Base-by-base conservation (phyloP, 2,888 invertebrate genomes). In the Drosophila neonasuta region DNA sequence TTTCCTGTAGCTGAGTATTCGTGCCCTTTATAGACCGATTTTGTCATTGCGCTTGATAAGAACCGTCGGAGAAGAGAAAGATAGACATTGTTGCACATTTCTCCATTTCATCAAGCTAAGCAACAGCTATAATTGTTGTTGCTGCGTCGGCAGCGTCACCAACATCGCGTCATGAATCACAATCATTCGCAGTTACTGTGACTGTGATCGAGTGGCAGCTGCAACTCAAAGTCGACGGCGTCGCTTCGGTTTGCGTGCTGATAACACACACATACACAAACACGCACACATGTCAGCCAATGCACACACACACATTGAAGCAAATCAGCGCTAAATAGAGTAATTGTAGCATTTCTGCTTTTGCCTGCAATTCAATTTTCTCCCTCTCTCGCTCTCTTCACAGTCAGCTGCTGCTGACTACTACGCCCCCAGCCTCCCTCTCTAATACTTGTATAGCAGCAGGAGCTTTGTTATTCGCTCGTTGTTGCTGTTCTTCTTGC, bases 91-190 rank as follows among this genome's bases (percentile, higher is more conserved):
- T 58, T 71, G 71, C 74, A 65, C 41, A 59, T 39, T 58, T 41
- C 36, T 20, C 13, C 13, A 41, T 41, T 41, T 15, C 39, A 32
- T 11, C 1, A 41, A 46, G 1, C 11, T 15, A 36, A 36, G 24
- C 34, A 45, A n/a, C 30, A 48, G 17, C 29, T 50, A 52, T 45
- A 48, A 24, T 49, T 45, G 20, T 36, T 36, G 36, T 49, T 45
- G 20, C n/a, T 36, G 36, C 36, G n/a, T n/a, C 5, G 36, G 36
- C 34, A 49, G 15, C 77, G 68, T 79, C 79, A 76, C 32, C 62
- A 56, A 55, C 13, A 39, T 64, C 32, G 68, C 71, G 80, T 73
- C 80, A 83, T 86, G 83, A 80, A 77, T 86, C 80, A 86, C 75
- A 75, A 72, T 68, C 56, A 55, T 34, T 77, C 10, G 20, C 58